Base-by-base conservation (phyloP, 2,113 vertebrate genomes). In the Gracilinanus agilis region DNA sequence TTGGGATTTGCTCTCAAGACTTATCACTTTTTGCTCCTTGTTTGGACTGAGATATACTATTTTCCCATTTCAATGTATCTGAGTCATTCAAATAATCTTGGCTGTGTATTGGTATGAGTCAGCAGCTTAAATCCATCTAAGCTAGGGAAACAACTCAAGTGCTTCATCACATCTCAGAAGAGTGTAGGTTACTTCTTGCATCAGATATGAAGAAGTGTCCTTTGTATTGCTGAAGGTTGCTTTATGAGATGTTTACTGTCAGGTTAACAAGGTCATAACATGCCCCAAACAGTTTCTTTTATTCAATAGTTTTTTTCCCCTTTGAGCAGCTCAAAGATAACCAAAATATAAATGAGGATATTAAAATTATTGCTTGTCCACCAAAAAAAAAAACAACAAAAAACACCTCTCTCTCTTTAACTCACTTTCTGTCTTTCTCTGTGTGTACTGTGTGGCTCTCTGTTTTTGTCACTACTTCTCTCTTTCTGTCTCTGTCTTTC, bases 221-320 rank as follows among this genome's bases (percentile, higher is more conserved):
- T 95, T 93, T 95, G 92, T 94, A 83, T 83, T 40, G 19, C 19
- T 40, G n/a, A 83, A 83, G 19, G n/a, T 96, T 95, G 89, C 54
- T 92, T 90, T 90, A 23, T 90, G 90, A 96, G 58, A 27, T 75
- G 95, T 96, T 92, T 93, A 94, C 94, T 95, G 92, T 9, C 21
- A 94, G 95, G 95, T 94, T 92, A 96, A 94, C 92, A 94, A 92
- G 92, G 92, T 95, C 94, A 91, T 1, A 19, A 23, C 0, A 0
- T 95, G 96, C 96, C 92, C 94, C 92, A 96, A 95, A 53, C 54
- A 90, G 89, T 94, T 95, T 83, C 95, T 92, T 96, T 95, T 89
- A 83, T 95, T 89, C 90, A 91, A 89, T 54, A 92, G 96, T 92
- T 94, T 94, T 94, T 94, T 94, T 94, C 96, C 56, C 67, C 94